A percentile compares a stretch with the other conserved stretches of the same genome.
phyloP scores from a whole-genome alignment of 2,797 vertebrate genomes.

The Eidolon dupreanum region DNA sequence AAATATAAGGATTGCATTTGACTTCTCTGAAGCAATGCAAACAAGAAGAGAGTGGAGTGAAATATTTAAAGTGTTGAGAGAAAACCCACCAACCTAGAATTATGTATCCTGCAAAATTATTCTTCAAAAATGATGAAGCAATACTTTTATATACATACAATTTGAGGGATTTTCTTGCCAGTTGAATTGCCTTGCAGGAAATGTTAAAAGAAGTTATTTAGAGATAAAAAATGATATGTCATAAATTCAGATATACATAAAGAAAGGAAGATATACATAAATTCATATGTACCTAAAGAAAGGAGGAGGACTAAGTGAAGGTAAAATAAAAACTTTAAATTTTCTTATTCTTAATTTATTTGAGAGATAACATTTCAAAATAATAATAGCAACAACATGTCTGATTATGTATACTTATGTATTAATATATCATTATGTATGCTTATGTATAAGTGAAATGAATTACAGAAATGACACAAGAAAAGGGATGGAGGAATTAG shows the following conservation, averaged over 20 bases:
- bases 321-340: neutral
- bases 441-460: neutral
- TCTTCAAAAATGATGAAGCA: neutral
- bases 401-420: neutral
- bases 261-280: neutral
- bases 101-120: neutral
- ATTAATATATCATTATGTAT: neutral
- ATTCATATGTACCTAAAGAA: neutral
- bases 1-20: neutral
- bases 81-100: neutral
- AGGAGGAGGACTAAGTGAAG: neutral
- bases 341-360: neutral
- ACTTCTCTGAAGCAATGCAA: neutral
- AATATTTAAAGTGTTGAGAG: neutral
- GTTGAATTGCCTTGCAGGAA: neutral
- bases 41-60: neutral
- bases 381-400: neutral
- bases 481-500: neutral
- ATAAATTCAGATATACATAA: neutral
- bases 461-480: neutral
- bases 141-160: neutral
- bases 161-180: neutral
- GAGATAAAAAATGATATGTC: neutral
- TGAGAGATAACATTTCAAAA: neutral
- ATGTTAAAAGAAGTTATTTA: neutral